A percentile compares a stretch with the other conserved stretches of the same genome.
phyloP scores from a whole-genome alignment of 1,140 invertebrate genomes.

The Drosophila virilis region DNA sequence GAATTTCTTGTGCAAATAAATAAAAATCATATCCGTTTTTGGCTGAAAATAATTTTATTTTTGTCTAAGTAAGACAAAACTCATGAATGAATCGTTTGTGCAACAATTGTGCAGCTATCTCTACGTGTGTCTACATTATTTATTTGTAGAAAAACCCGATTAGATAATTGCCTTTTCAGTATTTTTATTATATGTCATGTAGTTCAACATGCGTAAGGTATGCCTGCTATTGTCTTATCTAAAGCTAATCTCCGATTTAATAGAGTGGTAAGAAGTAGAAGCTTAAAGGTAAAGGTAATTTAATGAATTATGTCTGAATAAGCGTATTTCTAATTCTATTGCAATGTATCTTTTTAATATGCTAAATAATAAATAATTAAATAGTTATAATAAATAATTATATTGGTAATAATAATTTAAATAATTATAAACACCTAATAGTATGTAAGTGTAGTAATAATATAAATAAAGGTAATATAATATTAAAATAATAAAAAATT shows the following conservation, averaged over 20 bases:
- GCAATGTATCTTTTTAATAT: too few species aligned
- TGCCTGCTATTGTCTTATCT: neutral
- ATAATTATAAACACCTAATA: too few species aligned
- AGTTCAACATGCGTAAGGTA: neutral
- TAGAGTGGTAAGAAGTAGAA: neutral
- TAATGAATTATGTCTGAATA: too few species aligned
- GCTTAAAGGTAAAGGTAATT: too few species aligned
- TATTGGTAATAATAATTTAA: too few species aligned
- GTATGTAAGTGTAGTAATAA: too few species aligned
- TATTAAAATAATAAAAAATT: too few species aligned
- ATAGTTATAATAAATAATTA: too few species aligned
- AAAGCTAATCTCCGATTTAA: neutral
- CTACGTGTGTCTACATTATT: neutral
- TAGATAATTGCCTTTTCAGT: neutral
- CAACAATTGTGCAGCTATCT: neutral
- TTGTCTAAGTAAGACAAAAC: neutral
- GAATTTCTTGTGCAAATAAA: constrained; percentile 62
- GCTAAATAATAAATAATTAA: too few species aligned
- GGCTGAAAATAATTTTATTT: neutral
- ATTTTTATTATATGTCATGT: neutral
- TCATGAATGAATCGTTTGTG: constrained; percentile 5
- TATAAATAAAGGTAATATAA: too few species aligned
- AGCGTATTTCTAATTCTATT: too few species aligned
- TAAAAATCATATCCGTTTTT: constrained; percentile 31
- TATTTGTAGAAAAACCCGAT: neutral